These are phyloP conservation scores for Xerus inauris DNA, from an alignment of 2,113 vertebrate species.

Conservation along the genomic window DNA sequence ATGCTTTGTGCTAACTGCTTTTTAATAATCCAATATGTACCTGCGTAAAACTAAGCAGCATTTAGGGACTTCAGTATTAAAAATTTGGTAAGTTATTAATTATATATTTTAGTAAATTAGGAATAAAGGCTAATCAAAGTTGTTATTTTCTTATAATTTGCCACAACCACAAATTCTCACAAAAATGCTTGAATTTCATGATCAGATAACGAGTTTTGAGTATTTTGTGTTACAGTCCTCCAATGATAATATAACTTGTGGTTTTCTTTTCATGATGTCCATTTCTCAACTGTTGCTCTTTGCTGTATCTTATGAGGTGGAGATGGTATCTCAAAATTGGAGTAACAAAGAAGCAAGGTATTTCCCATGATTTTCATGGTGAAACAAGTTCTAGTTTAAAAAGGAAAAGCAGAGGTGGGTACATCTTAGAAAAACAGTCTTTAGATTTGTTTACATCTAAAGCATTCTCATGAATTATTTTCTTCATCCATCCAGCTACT, in stretches of 20 bases:
- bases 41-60: constrained; percentile 42
- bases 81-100: constrained; percentile 54
- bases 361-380: background rate
- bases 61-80: constrained; percentile 61
- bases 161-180: background rate
- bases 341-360: background rate
- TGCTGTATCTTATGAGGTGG: background rate
- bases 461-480: background rate
- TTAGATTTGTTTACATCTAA: background rate
- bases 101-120: constrained; percentile 16
- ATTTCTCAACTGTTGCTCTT: background rate
- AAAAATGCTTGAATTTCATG: background rate
- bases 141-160: background rate
- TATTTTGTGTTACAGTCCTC: background rate
- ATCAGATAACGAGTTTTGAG: background rate
- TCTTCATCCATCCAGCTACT: background rate
- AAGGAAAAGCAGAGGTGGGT: background rate
- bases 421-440: background rate
- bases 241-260: background rate
- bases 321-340: background rate
- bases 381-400: background rate
- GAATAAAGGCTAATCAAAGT: background rate
- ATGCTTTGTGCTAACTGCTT: constrained; percentile 65
- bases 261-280: background rate
- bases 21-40: constrained; percentile 67